Evolutionary conservation across 1,140 invertebrate species (phyloP), one percentile per base, ranked within the genome.

Genomic region (Babylonia areolata): DNA sequence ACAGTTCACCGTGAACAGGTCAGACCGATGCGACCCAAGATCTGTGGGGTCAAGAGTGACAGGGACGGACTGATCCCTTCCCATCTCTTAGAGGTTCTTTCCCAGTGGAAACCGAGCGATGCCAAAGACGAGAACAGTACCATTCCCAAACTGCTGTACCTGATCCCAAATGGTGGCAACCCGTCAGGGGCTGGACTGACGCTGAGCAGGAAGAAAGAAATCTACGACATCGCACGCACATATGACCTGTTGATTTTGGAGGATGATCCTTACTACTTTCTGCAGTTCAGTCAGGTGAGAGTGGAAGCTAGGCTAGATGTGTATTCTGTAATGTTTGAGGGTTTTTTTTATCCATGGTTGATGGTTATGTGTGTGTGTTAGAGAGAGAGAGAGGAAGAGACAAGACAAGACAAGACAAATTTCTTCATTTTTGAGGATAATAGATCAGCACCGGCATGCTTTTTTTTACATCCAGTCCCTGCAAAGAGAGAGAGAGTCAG

Each of bases 211-310:
- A 95, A 96, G 78, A 95, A 95, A 85, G 95, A 96, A 93, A 96
- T 97, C 51, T 97, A 97, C 84, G 86, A 90, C 40, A 95, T 97
- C 88, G 96, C 96, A 35, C 96, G 96, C 92, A 95, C 96, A 90
- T 97, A 97, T 92, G 96, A 97, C 94, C 95, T 97, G 42, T 89
- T 97, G 0, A 97, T 97, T 84, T 90, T 97, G 0, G 97, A 97
- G 92, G 97, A 97, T 91, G 97, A 97, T 94, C 96, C 97, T 2
- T 97, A 97, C 91, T 97, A 96, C 91, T 97, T 96, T 92, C 94
- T 97, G 89, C 96, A 97, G 91, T 97, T 96, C 92, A 94, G 93
- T 85, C 95, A 94, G 88, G 93, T 94, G 89, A 37, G 82, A n/a
- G n/a, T n/a, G n/a, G n/a, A n/a, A n/a, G n/a, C n/a, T n/a, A n/a